phyloP scores from a whole-genome alignment of 2,797 vertebrate species.

The Platyrinchus mystaceus region DNA sequence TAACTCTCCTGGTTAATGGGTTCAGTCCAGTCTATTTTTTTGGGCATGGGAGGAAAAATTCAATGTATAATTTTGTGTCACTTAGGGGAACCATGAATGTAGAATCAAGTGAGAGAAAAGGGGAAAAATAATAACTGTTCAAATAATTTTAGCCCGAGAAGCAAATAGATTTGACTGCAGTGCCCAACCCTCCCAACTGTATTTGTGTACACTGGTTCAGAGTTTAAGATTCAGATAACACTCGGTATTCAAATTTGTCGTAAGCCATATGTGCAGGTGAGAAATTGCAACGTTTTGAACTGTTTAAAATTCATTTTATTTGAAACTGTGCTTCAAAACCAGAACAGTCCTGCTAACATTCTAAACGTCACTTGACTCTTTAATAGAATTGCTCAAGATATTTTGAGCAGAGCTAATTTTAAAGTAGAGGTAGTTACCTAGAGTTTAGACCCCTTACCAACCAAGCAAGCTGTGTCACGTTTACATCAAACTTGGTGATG shows the following conservation, averaged over 20 bases:
- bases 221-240: conserved; percentile 55
- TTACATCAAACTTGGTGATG: neutral
- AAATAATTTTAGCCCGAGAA: conserved; percentile 50
- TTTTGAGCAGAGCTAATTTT: conserved; percentile 31
- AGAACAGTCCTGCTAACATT: conserved; percentile 13
- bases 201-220: conserved; percentile 30
- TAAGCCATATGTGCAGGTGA: conserved; percentile 62
- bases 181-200: neutral
- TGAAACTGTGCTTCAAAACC: conserved; percentile 48
- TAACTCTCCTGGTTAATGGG: neutral
- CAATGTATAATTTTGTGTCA: conserved; percentile 19
- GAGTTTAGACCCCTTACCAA: neutral
- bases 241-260: conserved; percentile 68
- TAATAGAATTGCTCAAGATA: neutral
- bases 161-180: conserved; percentile 30
- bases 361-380: neutral
- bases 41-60: neutral
- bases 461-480: neutral
- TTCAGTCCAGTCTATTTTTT: neutral
- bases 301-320: conserved; percentile 54
- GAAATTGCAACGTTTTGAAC: conserved; percentile 49
- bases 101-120: neutral
- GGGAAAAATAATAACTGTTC: conserved; percentile 10
- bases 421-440: conserved; percentile 4
- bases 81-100: neutral